Evolutionary conservation across 2,888 invertebrate genomes (phyloP), one percentile per base, ranked within the genome.

Genomic region (Fissipunctia ypsillon): DNA sequence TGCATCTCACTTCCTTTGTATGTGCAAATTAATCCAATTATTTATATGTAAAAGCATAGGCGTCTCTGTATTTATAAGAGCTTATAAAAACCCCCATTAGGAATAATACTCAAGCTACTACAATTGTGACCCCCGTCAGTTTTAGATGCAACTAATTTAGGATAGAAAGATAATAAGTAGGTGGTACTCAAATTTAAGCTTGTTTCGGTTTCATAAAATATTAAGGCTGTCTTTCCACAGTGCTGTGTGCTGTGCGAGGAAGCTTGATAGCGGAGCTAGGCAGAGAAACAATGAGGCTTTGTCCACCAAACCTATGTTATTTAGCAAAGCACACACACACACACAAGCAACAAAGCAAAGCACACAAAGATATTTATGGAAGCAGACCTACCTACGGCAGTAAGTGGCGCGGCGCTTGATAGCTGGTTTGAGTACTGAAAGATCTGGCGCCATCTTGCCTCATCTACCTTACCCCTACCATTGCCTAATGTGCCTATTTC

Each of bases 181-280:
- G 19, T 52, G 2, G 14, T 41, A 63, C 28, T 52, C 22, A 28
- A 50, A 28, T 28, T 22, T 60, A 38, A 38, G n/a, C 35, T 59
- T n/a, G 22, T n/a, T 12, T 31, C 6, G 19, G 22, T 63, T 22
- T 31, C 14, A 63, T 63, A 22, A 31, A 54, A 54, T 10, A 54
- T 31, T 10, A n/a, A 67, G 68, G 19, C n/a, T 19, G 31, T 67
- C 31, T 43, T n/a, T 68, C 68, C 41, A 43, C 12, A 68, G 16
- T 12, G 9, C 14, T 31, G 31, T 31, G 63, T 56, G 56, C n/a
- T 31, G n/a, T 64, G 54, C 22, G n/a, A 28, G 22, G 28, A 50
- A 22, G 22, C 63, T 52, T 48, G 22, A 54, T 64, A 16, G 28
- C 7, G 28, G 28, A 48, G 22, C 25, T 41, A 61, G 6, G 25